Base-by-base conservation (phyloP, 2,888 invertebrate species). In the Lysandra coridon region DNA sequence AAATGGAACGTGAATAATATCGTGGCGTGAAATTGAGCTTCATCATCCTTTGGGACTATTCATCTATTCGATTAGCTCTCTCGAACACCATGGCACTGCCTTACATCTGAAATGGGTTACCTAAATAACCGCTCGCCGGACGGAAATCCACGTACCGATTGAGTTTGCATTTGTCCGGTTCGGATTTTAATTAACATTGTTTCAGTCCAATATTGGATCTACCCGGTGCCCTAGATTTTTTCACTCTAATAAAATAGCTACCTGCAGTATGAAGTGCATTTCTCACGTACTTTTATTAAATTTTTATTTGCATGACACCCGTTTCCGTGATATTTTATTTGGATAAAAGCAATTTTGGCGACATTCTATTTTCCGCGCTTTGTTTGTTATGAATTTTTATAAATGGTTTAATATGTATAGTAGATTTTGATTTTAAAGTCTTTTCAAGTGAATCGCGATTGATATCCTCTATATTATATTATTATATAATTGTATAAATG, bases 91-190 rank as follows among this genome's bases (percentile, higher is more conserved):
- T 87, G 82, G 83, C 83, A 83, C 40, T 86, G 87, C 86, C 89
- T 89, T 88, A 87, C 89, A 87, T 86, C 85, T 87, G 88, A 90
- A 91, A 87, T 89, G 88, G 92, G 92, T 90, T 92, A 91, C 90
- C 89, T 90, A 93, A 93, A 92, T 92, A 92, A 86, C 87, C 84
- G 88, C 90, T 90, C 87, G 86, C 86, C 85, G 78, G 80, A 88
- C 87, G 85, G 86, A 87, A 88, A 89, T 87, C 85, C 86, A 84
- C 85, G 86, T 83, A 84, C 86, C 87, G 88, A 90, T 88, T 85
- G 86, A 88, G 86, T 88, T 91, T 88, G 86, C 87, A 86, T 85
- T 89, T 87, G 85, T 84, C 84, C 85, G 88, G 87, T 89, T 87
- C 87, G 85, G 86, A 85, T 89, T 92, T 92, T 90, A 90, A 91